These are phyloP conservation scores for Gymnocephalus cernua DNA, from an alignment of 2,113 vertebrate species.

Conservation along the genomic window DNA sequence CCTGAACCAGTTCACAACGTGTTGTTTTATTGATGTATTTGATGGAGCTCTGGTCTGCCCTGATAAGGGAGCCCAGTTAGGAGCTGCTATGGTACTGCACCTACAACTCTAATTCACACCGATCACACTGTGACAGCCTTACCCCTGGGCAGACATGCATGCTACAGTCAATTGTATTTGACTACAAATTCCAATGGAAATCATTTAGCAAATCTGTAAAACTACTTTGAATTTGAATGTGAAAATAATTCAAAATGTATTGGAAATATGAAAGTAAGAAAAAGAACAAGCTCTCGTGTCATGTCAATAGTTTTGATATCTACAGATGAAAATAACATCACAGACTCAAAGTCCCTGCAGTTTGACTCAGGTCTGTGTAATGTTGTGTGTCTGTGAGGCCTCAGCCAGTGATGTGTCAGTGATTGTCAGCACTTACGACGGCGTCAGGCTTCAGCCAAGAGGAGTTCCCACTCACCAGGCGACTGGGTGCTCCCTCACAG, in stretches of 20 bases:
- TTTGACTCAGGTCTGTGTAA: slow-evolving; percentile 36
- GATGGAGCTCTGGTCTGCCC: slow-evolving; percentile 51
- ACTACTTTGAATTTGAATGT: slow-evolving; percentile 29
- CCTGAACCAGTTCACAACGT: slow-evolving; percentile 19
- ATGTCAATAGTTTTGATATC: neutral
- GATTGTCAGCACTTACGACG: slow-evolving; percentile 62
- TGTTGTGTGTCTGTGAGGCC: slow-evolving; percentile 37
- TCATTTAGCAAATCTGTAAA: slow-evolving; percentile 25
- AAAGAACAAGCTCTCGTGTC: neutral
- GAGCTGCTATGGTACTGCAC: slow-evolving; percentile 23
- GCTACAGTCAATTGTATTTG: neutral
- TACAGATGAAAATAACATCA: neutral
- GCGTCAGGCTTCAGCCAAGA: slow-evolving; percentile 73
- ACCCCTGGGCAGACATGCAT: slow-evolving; percentile 19
- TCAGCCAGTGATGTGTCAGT: slow-evolving; percentile 72
- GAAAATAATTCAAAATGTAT: neutral
- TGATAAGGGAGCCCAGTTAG: slow-evolving; percentile 61
- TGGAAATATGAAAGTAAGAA: neutral
- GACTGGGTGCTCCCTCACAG: slow-evolving; percentile 74
- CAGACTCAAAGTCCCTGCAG: slow-evolving; percentile 6
- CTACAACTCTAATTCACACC: slow-evolving; percentile 63
- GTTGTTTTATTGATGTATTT: slow-evolving; percentile 52
- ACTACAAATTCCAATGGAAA: slow-evolving; percentile 32
- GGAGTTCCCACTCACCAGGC: slow-evolving; percentile 77
- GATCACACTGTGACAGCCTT: slow-evolving; percentile 40